Percentiles rank a stretch among this genome's conserved stretches.
phyloP scores from a whole-genome alignment of 2,113 vertebrate species.

The Spheniscus mendiculus region DNA sequence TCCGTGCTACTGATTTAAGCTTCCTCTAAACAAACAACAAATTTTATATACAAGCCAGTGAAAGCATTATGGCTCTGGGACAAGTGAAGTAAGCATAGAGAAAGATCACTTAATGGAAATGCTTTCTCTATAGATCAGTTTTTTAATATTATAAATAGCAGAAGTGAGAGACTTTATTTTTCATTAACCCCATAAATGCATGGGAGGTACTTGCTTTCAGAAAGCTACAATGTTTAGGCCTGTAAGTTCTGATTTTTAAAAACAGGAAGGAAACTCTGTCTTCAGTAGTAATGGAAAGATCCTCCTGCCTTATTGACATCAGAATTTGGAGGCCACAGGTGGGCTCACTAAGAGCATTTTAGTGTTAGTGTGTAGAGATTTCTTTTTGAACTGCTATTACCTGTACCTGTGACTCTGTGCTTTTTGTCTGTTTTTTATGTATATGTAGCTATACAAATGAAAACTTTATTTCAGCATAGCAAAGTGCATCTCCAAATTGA shows the following conservation, averaged over 20 bases:
- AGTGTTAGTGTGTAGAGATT: not conserved
- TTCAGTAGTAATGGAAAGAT: not conserved
- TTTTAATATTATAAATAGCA: not conserved
- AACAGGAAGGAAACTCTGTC: not conserved
- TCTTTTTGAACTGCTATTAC: not conserved
- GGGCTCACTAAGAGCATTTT: not conserved
- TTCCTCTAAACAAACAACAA: conserved; percentile 12
- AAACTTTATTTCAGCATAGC: not conserved
- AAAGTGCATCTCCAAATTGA: not conserved
- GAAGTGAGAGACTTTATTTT: not conserved
- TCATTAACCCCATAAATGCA: not conserved
- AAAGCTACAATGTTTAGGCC: not conserved
- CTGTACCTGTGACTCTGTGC: not conserved
- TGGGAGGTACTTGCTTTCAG: not conserved
- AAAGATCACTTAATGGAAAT: not conserved
- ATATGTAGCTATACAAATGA: not conserved
- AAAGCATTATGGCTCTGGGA: not conserved
- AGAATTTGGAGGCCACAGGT: not conserved
- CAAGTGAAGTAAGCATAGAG: not conserved
- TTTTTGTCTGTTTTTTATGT: not conserved
- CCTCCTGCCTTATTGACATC: not conserved
- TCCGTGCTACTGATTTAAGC: not conserved
- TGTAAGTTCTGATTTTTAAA: not conserved
- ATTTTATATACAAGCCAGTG: not conserved
- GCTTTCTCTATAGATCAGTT: not conserved